Evolutionary conservation across 2,113 vertebrate genomes (phyloP), one percentile per base, ranked within the genome.

Genomic region (Rhodinocichla rosea): DNA sequence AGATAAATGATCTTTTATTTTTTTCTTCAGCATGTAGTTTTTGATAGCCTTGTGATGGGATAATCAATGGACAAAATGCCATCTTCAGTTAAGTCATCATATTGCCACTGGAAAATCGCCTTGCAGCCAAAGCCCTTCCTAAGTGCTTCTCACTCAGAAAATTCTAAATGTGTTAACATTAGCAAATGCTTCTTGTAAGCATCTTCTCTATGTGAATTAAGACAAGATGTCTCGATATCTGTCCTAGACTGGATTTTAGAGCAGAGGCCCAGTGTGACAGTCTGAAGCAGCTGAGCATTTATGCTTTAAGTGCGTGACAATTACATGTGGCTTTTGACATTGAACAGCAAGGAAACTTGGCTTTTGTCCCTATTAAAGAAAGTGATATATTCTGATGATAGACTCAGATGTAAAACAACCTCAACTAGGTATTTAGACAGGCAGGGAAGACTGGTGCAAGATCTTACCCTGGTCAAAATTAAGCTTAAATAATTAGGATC

Each of bases 331-430:
- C 27, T 73, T 94, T 88, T 90, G 44, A 65, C 2, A 11, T 6
- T 85, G 47, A 7, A 35, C n/a, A 81, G 45, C 32, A 79, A 67
- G 67, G 35, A 89, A 90, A 88, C 40, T 44, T 65, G 35, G 17
- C 33, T 76, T 86, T 70, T 88, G n/a, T 86, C 33, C 13, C 14
- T 55, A 2, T 81, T 78, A 30, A 75, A 73, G 49, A 26, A 91
- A 81, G 53, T 63, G 20, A 44, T 80, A 13, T 49, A 87, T 75
- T 77, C 47, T 87, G 60, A 70, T 78, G 64, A 57, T 75, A 81
- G 74, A 86, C 65, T 96, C 78, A 88, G 71, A 86, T 85, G 56
- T 78, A 85, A 76, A 93, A 83, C 57, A 79, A 85, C 59, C 24
- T 83, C 40, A 94, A 30, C 67, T 78, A 78, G 13, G 24, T 87